These are phyloP conservation scores for Agrenia bidenticulata DNA, from an alignment of 2,888 invertebrate species.

Conservation along the genomic window DNA sequence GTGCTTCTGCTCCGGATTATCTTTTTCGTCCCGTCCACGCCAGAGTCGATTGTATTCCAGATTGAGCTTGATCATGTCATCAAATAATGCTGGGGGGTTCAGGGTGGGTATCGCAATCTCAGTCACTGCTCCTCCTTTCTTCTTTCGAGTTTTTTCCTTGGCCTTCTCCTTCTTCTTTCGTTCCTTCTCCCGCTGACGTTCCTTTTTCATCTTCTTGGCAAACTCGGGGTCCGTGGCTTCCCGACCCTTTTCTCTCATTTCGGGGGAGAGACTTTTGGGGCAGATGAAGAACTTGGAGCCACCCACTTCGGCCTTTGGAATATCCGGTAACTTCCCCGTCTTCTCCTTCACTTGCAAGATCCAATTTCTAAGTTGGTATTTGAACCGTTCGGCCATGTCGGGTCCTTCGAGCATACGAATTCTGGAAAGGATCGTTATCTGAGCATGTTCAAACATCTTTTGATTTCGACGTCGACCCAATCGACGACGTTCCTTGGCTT, in stretches of 20 bases:
- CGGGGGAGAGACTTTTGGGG: slow-evolving; percentile 29
- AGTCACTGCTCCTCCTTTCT: neutral
- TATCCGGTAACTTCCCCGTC: slow-evolving; percentile 84
- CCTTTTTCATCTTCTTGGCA: slow-evolving; percentile 49
- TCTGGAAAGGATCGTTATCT: slow-evolving; percentile 62
- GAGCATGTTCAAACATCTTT: slow-evolving; percentile 65
- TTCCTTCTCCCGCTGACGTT: slow-evolving; percentile 58
- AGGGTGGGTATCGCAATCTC: slow-evolving; percentile 59
- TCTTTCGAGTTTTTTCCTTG: slow-evolving; percentile 5
- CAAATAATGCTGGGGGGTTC: slow-evolving; percentile 69
- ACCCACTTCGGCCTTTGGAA: slow-evolving; percentile 87
- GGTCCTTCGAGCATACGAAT: slow-evolving; percentile 71
- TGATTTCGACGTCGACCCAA: slow-evolving; percentile 64
- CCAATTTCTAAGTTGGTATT: slow-evolving; percentile 84
- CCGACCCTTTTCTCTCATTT: slow-evolving; percentile 21
- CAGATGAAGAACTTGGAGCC: slow-evolving; percentile 83
- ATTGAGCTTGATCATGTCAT: slow-evolving; percentile 70
- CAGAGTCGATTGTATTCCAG: slow-evolving; percentile 77
- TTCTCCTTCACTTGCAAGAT: slow-evolving; percentile 65
- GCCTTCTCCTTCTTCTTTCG: slow-evolving; percentile 63
- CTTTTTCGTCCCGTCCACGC: slow-evolving; percentile 75
- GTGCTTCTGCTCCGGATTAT: slow-evolving; percentile 72
- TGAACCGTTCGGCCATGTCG: slow-evolving; percentile 79
- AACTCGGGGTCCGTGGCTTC: slow-evolving; percentile 23
- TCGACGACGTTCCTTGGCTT: slow-evolving; percentile 61